Conservation (phyloP, 2,113 vertebrate species). For the Nanger granti region DNA sequence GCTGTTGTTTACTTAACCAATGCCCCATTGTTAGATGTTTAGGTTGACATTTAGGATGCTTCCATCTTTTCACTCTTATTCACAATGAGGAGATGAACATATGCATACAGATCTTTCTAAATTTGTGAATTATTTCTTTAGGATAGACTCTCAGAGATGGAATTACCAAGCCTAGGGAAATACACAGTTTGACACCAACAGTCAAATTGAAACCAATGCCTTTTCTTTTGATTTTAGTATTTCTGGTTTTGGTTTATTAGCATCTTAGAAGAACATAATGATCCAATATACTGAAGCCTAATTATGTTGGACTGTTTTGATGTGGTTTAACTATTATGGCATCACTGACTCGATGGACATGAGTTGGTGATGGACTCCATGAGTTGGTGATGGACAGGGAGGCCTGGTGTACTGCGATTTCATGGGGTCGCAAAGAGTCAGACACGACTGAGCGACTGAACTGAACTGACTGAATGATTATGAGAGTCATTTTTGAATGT, state of each 20-base stretch:
- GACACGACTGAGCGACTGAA: too few relatives aligned
- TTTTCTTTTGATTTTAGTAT: neutral
- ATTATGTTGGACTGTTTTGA: neutral
- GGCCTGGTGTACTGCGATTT: too few relatives aligned
- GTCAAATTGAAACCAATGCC: neutral
- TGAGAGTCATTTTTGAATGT: neutral
- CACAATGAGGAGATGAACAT: neutral
- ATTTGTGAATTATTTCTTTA: slow-evolving; percentile 18
- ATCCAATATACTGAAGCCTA: rapidly evolving
- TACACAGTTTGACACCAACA: neutral
- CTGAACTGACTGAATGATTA: neutral
- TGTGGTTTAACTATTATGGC: neutral
- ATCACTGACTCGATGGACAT: too few relatives aligned
- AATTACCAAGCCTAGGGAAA: neutral
- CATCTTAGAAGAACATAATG: neutral
- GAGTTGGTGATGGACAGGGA: too few relatives aligned
- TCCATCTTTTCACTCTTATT: neutral
- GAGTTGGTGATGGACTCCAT: too few relatives aligned
- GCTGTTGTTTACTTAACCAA: neutral
- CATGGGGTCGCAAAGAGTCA: too few relatives aligned
- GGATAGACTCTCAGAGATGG: neutral
- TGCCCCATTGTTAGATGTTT: neutral
- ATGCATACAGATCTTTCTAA: neutral
- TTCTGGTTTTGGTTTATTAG: neutral
- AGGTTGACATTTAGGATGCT: neutral